A percentile compares a stretch with the other conserved stretches of the same genome.
Evolutionary conservation across 1,140 invertebrate genomes (phyloP).

Genomic region (Wiebesia pumilae): DNA sequence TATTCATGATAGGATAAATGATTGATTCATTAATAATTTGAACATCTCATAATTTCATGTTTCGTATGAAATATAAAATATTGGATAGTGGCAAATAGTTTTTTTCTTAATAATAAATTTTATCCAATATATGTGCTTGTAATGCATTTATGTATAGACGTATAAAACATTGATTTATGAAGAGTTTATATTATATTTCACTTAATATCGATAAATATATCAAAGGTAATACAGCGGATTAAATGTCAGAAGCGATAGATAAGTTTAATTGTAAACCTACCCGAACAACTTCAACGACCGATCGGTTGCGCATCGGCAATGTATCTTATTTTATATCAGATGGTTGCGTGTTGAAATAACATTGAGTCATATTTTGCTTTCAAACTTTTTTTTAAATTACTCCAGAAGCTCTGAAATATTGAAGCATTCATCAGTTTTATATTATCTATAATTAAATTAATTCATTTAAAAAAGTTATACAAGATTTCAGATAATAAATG

Average conservation of each 20-base stretch:
- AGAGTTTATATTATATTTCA: background rate
- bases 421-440: too few species aligned
- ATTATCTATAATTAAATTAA: too few species aligned
- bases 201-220: background rate
- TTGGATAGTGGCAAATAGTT: too few species aligned
- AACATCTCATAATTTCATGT: too few species aligned
- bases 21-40: too few species aligned
- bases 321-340: constrained; percentile 99
- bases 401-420: background rate
- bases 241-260: background rate
- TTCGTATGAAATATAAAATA: too few species aligned
- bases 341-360: constrained; percentile 99
- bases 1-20: too few species aligned
- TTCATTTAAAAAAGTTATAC: too few species aligned
- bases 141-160: too few species aligned
- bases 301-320: constrained; percentile 97
- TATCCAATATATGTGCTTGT: too few species aligned
- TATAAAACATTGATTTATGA: background rate
- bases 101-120: too few species aligned
- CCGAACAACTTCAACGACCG: constrained; percentile 69
- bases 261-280: background rate
- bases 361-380: constrained; percentile 84
- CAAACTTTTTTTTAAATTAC: background rate
- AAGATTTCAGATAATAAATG: too few species aligned
- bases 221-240: background rate